Evolutionary conservation across 1,140 invertebrate genomes (phyloP).

Genomic region (Drosophila pseudoobscura): DNA sequence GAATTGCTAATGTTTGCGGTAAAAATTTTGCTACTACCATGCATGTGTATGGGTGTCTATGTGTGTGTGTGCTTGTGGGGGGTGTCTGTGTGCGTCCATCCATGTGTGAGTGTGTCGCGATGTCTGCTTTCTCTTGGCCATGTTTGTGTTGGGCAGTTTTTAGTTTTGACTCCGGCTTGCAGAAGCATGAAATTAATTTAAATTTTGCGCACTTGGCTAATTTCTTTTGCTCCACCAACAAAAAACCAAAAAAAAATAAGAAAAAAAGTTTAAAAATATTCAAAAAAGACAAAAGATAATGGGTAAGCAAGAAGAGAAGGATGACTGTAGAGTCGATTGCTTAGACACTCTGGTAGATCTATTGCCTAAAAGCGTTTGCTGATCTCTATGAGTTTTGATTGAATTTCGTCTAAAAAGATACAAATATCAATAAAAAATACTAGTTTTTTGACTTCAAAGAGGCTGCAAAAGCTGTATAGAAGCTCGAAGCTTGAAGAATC

Average conservation of each 20-base stretch:
- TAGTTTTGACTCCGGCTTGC: slow-evolving; percentile 65
- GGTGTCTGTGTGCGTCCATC: slow-evolving; percentile 12
- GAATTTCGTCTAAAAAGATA: too few relatives aligned
- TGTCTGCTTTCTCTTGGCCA: slow-evolving; percentile 22
- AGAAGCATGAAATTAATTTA: slow-evolving; percentile 74
- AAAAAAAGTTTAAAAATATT: background rate
- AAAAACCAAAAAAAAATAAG: slow-evolving; percentile 28
- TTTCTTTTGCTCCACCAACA: slow-evolving; percentile 51
- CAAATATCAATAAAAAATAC: too few relatives aligned
- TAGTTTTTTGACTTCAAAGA: too few relatives aligned
- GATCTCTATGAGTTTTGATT: too few relatives aligned
- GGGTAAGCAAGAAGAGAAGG: background rate
- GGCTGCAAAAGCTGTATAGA: too few relatives aligned
- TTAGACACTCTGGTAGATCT: too few relatives aligned
- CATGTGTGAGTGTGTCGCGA: background rate
- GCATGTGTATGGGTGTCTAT: slow-evolving; percentile 1
- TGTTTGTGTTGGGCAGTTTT: slow-evolving; percentile 57
- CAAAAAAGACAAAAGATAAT: too few relatives aligned
- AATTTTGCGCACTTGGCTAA: slow-evolving; percentile 75
- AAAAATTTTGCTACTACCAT: slow-evolving; percentile 52
- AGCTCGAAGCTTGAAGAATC: too few relatives aligned
- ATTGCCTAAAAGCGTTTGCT: too few relatives aligned
- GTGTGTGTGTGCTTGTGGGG: slow-evolving; percentile 23
- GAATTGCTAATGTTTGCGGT: slow-evolving; percentile 74
- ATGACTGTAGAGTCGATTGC: too few relatives aligned